phyloP scores from a whole-genome alignment of 2,797 vertebrate species.

The Tenualosa ilisha region DNA sequence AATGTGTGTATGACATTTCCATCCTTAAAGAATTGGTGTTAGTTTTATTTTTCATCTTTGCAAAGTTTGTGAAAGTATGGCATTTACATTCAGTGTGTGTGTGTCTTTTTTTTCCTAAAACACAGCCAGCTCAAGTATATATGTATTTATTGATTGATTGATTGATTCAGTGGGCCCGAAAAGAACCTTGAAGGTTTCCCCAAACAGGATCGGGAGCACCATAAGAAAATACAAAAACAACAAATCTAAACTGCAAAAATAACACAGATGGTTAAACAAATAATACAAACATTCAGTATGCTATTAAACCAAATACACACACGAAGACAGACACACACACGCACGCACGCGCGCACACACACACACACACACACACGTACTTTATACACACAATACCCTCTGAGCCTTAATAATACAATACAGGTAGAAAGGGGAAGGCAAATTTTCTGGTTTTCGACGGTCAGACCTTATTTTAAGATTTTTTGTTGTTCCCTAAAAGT shows the following conservation, averaged over 20 bases:
- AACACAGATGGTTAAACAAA: constrained; percentile 37
- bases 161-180: constrained; percentile 17
- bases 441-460: background rate
- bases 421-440: constrained; percentile 16
- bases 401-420: background rate
- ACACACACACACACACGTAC: background rate
- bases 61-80: background rate
- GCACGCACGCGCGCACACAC: background rate
- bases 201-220: constrained; percentile 5
- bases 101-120: background rate
- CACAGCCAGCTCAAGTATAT: constrained; percentile 4
- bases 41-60: background rate
- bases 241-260: constrained; percentile 38
- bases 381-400: background rate
- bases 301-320: background rate
- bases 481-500: background rate
- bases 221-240: constrained; percentile 46
- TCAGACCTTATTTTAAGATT: background rate
- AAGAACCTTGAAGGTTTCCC: constrained; percentile 28
- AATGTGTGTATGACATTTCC: background rate
- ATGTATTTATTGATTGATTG: constrained; percentile 10
- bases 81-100: background rate
- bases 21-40: background rate
- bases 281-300: background rate
- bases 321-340: background rate